Conservation (phyloP, 1,140 invertebrate genomes). For the Pararge aegeria region DNA sequence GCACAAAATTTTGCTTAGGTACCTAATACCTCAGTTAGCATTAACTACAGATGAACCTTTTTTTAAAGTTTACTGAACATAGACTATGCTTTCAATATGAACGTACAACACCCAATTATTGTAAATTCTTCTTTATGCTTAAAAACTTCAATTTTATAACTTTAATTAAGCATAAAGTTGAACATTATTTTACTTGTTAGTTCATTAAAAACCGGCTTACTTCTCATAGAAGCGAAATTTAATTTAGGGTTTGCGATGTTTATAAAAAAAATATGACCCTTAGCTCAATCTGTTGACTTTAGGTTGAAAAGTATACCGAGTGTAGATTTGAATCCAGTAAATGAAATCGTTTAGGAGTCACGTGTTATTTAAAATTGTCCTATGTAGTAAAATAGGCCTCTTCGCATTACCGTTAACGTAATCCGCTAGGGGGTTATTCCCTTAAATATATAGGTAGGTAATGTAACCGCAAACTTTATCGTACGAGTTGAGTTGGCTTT, state of each 20-base stretch:
- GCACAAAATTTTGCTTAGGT: too few relatives aligned
- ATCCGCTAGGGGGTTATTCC: too few relatives aligned
- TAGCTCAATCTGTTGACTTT: slow-evolving; percentile 64
- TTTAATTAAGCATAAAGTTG: background rate
- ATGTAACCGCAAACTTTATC: too few relatives aligned
- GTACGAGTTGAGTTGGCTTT: background rate
- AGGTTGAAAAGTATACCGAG: slow-evolving; percentile 28
- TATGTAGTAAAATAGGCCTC: too few relatives aligned
- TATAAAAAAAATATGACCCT: slow-evolving; percentile 22
- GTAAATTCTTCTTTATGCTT: slow-evolving; percentile 24
- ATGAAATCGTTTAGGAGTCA: background rate
- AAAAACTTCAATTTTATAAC: background rate
- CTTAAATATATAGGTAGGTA: too few relatives aligned
- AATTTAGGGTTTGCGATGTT: slow-evolving; percentile 5
- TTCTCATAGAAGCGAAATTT: slow-evolving; percentile 1
- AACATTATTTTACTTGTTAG: background rate
- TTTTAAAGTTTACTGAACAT: background rate
- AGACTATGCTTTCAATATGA: slow-evolving; percentile 16
- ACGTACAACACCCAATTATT: slow-evolving; percentile 30
- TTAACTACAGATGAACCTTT: too few relatives aligned
- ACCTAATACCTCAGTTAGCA: too few relatives aligned
- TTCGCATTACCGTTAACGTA: too few relatives aligned
- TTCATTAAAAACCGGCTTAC: background rate
- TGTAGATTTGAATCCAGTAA: background rate
- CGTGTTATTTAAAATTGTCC: too few relatives aligned